A percentile compares a stretch with the other conserved stretches of the same genome.
Evolutionary conservation across 2,113 vertebrate species (phyloP).

Genomic region (Pontoporia blainvillei): DNA sequence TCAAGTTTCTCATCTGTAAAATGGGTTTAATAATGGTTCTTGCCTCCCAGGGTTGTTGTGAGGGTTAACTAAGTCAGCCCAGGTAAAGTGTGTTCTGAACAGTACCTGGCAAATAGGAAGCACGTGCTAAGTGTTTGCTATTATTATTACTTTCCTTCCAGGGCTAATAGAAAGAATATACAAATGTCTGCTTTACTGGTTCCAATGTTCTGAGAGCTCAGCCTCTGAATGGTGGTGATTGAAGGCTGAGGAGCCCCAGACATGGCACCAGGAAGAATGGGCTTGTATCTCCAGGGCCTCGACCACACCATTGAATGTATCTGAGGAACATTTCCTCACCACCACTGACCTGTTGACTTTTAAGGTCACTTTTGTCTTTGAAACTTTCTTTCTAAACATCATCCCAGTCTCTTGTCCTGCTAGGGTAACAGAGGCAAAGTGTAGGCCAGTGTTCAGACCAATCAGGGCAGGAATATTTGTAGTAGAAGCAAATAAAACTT

Average conservation of each 20-base stretch:
- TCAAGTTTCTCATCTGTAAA: neutral
- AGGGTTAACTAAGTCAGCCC: neutral
- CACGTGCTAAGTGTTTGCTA: neutral
- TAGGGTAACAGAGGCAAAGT: fast-evolving
- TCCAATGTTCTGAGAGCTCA: neutral
- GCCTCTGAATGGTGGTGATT: neutral
- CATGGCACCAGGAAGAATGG: neutral
- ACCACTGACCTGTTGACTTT: neutral
- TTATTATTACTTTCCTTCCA: neutral
- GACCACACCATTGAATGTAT: neutral
- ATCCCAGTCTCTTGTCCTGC: neutral
- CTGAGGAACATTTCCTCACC: neutral
- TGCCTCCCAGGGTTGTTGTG: neutral
- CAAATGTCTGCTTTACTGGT: neutral
- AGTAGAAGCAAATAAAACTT: neutral
- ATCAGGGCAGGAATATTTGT: neutral
- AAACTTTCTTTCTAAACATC: neutral
- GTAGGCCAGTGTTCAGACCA: neutral
- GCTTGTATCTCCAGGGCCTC: neutral
- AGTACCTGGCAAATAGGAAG: neutral
- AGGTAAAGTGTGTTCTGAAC: neutral
- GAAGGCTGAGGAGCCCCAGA: neutral
- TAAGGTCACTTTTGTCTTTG: neutral
- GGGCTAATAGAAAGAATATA: neutral
- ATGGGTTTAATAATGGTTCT: neutral